Evolutionary conservation across 2,888 invertebrate genomes (phyloP), one percentile per base, ranked within the genome.

Genomic region (Plutella xylostella): DNA sequence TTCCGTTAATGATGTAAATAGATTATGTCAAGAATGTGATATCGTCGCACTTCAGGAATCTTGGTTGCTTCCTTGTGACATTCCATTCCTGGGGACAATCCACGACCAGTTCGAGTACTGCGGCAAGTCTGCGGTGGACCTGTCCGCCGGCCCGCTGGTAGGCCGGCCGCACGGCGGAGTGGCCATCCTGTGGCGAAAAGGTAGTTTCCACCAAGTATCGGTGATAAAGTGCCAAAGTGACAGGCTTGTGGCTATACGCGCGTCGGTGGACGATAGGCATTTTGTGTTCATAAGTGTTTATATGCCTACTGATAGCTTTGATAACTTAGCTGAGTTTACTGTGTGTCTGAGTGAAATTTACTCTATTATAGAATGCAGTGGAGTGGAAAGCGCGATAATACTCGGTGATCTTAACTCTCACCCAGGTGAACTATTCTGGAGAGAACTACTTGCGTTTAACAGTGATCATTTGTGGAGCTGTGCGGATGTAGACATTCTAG

Each of bases 391-490:
- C 12, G 19, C 20, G n/a, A 20, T n/a, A 4, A n/a, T 38, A 9
- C n/a, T 38, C 2, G 38, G 38, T 6, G 38, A 38, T n/a, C 20
- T 38, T 20, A 38, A 38, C 21, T 19, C 38, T 5, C 38, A 38
- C 21, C 38, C 47, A 4, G 19, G 33, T 14, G 39, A 42, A 42
- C 22, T 42, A 21, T 47, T 47, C 22, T 37, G 30, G n/a, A 47
- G 33, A 2, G 45, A 47, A 42, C 34, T 47, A 6, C 21, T 40
- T 5, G 19, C 22, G 22, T 47, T 47, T 44, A 44, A 41, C 35
- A 5, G 14, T 4, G 47, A 47, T 7, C 43, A 41, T 11, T 9
- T 15, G 12, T 47, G 47, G 47, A 28, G 30, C 3, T 47, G 47
- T 47, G 35, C 20, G 14, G 44, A 47, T 30, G 28, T 44, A 3